These are phyloP conservation scores for Allochrocebus solatus DNA, from an alignment of 2,797 vertebrate genomes.

Conservation along the genomic window DNA sequence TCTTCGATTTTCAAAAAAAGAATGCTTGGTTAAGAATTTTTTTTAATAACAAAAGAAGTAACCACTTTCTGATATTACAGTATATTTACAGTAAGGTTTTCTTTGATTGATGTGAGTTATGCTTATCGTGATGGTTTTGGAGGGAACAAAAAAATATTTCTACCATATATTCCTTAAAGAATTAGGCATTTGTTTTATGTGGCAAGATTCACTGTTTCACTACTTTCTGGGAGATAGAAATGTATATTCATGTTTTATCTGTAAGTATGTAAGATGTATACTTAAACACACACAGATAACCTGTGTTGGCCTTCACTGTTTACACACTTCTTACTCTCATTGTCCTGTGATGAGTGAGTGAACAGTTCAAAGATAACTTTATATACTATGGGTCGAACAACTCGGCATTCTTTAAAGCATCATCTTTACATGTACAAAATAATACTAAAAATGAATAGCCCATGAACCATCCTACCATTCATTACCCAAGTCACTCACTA, in stretches of 20 bases:
- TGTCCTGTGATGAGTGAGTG: not conserved
- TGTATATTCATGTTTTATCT: not conserved
- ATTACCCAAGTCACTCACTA: not conserved
- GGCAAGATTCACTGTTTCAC: not conserved
- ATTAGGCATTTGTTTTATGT: not conserved
- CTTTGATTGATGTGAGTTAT: not conserved
- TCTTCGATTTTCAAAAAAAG: constrained; percentile 1
- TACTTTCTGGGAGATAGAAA: constrained; percentile 2
- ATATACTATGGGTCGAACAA: constrained; percentile 4
- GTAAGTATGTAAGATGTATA: not conserved
- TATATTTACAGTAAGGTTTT: not conserved
- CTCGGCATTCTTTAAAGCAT: constrained; percentile 5
- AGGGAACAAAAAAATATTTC: constrained; percentile 15
- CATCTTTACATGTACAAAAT: not conserved
- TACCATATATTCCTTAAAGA: not conserved
- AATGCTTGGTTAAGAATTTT: not conserved
- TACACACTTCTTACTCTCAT: not conserved
- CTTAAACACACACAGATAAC: not conserved
- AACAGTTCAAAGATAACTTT: not conserved
- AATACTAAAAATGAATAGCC: constrained; percentile 1
- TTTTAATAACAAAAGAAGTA: not conserved
- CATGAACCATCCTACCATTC: not conserved
- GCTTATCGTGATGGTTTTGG: not conserved
- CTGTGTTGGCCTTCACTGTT: not conserved
- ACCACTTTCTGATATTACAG: not conserved